These are phyloP conservation scores for Archips crataeganus DNA, from an alignment of 2,888 invertebrate genomes.

Conservation along the genomic window DNA sequence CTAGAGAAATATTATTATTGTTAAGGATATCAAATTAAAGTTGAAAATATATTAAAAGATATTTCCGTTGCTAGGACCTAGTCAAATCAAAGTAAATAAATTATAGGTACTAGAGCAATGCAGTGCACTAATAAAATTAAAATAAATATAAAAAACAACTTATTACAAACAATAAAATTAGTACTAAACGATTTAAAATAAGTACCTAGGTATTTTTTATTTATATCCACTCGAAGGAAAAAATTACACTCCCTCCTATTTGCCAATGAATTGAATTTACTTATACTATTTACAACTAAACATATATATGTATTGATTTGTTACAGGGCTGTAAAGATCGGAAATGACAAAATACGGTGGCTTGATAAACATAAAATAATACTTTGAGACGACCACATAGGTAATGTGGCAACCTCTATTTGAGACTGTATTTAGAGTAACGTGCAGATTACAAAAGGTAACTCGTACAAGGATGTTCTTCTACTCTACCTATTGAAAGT, in stretches of 20 bases:
- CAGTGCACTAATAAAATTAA: not conserved
- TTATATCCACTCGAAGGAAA: not conserved
- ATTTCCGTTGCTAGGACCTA: not conserved
- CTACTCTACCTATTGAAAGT: not conserved
- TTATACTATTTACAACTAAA: not conserved
- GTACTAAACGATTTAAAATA: too few relatives aligned
- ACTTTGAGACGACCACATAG: not conserved
- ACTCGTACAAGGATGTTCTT: not conserved
- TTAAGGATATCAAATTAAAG: conserved; percentile 1
- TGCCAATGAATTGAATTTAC: conserved; percentile 2
- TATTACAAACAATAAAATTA: too few relatives aligned
- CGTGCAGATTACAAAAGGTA: not conserved
- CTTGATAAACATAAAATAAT: not conserved
- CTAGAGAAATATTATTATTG: conserved; percentile 59
- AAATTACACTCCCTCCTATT: not conserved
- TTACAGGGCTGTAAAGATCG: not conserved
- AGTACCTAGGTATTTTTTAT: not conserved
- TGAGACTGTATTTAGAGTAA: conserved; percentile 7
- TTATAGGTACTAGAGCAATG: not conserved
- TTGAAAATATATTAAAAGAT: conserved; percentile 3
- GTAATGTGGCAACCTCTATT: not conserved
- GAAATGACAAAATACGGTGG: not conserved
- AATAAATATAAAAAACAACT: not conserved
- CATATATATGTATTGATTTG: not conserved
- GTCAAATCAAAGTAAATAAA: not conserved